These are phyloP conservation scores for Rhombomys opimus DNA, from an alignment of 2,113 vertebrate species.

Conservation along the genomic window DNA sequence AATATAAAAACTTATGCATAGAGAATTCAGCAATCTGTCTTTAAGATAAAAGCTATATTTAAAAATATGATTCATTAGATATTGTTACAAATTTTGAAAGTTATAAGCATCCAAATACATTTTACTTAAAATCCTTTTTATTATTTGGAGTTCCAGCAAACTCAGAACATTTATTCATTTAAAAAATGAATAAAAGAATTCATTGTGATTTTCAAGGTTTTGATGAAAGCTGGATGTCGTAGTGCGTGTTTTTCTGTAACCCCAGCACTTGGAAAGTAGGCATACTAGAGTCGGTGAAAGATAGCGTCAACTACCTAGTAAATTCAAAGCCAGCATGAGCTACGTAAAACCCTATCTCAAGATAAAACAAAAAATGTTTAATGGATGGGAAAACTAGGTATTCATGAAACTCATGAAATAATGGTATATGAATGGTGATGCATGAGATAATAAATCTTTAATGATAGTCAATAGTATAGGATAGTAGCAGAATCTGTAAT, in stretches of 20 bases:
- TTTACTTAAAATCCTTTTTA: slow-evolving; percentile 38
- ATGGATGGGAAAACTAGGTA: not conserved
- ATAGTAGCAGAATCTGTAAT: not conserved
- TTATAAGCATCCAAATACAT: slow-evolving; percentile 49
- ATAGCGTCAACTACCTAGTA: not conserved
- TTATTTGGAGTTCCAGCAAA: slow-evolving; percentile 40
- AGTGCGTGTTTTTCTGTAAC: not conserved
- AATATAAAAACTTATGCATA: slow-evolving; percentile 27
- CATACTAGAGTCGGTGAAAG: not conserved
- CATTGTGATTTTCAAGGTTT: not conserved
- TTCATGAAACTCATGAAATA: slow-evolving; percentile 15
- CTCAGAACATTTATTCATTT: slow-evolving; percentile 47
- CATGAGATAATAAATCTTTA: not conserved
- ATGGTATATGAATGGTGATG: not conserved
- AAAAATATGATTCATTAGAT: not conserved
- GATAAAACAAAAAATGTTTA: not conserved
- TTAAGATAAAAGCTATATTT: not conserved
- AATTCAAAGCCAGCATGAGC: not conserved
- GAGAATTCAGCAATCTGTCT: slow-evolving; percentile 11
- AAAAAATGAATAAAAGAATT: slow-evolving; percentile 15
- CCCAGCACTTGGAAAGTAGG: not conserved
- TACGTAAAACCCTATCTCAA: not conserved
- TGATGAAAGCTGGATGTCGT: not conserved
- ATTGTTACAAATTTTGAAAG: not conserved
- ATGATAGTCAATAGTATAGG: not conserved